Conservation (phyloP, 2,797 vertebrate genomes). For the Antrozous pallidus region DNA sequence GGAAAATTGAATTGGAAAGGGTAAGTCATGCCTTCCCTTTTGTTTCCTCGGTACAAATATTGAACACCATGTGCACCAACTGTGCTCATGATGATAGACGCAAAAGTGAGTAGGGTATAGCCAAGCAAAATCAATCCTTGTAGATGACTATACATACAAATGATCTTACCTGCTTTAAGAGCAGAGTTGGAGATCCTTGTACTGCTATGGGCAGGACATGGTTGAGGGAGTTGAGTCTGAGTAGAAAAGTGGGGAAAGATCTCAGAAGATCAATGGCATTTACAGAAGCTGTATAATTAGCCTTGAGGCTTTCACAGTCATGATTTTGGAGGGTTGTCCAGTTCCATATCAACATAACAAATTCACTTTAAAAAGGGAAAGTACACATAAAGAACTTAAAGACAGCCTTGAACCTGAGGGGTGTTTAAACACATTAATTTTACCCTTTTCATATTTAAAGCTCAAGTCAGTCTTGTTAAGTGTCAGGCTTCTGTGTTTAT, state of each 20-base stretch:
- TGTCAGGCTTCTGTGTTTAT: constrained; percentile 15
- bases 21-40: neutral
- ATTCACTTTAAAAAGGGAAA: constrained; percentile 14
- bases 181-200: neutral
- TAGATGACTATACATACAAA: neutral
- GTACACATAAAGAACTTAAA: neutral
- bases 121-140: neutral
- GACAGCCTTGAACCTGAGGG: neutral
- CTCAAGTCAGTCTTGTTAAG: neutral
- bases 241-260: neutral
- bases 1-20: neutral
- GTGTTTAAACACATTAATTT: neutral
- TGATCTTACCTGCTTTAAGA: neutral
- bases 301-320: neutral
- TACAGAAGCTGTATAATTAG: neutral
- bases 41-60: neutral
- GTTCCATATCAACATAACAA: neutral
- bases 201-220: neutral
- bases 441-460: neutral
- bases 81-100: too few species aligned
- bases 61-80: neutral
- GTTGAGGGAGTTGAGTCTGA: neutral
- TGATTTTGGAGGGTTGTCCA: neutral
- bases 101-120: neutral
- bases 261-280: neutral